phyloP scores from a whole-genome alignment of 53 echinoderm and acorn worm species.

The Glandiceps talaboti region DNA sequence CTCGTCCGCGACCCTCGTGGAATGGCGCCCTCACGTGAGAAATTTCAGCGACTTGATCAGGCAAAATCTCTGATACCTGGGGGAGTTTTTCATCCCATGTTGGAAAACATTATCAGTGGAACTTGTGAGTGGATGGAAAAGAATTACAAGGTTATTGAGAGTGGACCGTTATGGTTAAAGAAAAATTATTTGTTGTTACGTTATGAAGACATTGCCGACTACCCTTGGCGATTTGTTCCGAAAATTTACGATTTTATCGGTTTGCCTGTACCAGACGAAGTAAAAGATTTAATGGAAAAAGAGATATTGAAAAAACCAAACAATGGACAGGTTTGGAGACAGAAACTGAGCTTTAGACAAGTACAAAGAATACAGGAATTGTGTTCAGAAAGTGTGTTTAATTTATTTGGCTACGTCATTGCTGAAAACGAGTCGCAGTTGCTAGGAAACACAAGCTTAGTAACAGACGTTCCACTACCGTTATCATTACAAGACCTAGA shows the following conservation, averaged over 20 bases:
- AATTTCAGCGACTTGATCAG: neutral
- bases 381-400: neutral
- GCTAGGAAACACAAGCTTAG: neutral
- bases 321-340: neutral
- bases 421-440: neutral
- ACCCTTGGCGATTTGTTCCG: neutral
- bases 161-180: neutral
- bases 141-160: neutral
- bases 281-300: neutral
- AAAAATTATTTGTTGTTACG: neutral
- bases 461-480: neutral
- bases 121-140: neutral
- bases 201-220: neutral
- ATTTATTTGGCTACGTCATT: neutral
- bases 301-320: neutral
- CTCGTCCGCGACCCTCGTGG: neutral
- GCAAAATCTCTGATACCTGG: neutral
- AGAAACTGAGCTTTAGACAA: neutral
- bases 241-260: neutral
- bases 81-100: neutral
- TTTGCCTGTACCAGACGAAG: neutral
- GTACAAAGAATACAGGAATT: neutral
- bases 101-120: neutral
- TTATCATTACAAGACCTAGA: too few relatives aligned
- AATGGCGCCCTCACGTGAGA: neutral